phyloP scores from a whole-genome alignment of 2,888 invertebrate species.

The Hipparchia sbordonii region DNA sequence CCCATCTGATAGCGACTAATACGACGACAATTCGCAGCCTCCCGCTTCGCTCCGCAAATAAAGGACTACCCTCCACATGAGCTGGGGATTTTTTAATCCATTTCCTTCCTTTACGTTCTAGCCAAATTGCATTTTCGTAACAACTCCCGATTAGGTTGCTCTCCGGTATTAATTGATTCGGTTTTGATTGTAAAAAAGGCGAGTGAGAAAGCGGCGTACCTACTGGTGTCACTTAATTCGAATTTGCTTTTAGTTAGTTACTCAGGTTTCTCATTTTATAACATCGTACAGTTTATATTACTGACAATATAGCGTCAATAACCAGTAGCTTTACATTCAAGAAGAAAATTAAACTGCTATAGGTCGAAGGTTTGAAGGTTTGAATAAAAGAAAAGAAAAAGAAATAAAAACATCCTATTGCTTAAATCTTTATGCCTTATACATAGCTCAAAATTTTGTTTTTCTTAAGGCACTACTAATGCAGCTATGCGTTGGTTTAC shows the following conservation, averaged over 20 bases:
- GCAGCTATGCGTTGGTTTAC: no score
- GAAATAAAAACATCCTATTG: no score
- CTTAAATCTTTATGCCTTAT: no score
- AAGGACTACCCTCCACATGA: conserved; percentile 37
- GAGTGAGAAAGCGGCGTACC: neutral
- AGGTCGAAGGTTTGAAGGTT: no score
- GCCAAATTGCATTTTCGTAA: conserved; percentile 28
- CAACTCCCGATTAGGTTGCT: conserved; percentile 23
- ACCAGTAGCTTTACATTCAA: no score
- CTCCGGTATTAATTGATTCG: conserved; percentile 23
- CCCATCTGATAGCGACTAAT: conserved; percentile 69
- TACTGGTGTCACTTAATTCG: neutral
- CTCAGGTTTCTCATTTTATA: neutral
- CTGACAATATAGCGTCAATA: no score
- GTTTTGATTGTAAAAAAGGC: conserved; percentile 18
- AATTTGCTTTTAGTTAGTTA: neutral
- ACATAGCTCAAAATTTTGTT: no score
- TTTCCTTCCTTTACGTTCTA: conserved; percentile 33
- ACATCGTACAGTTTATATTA: neutral
- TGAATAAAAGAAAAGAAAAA: no score
- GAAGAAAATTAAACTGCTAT: no score
- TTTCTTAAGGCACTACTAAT: no score
- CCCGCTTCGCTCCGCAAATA: conserved; percentile 50
- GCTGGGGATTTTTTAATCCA: conserved; percentile 38
- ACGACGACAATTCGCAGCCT: conserved; percentile 73